Percentiles rank a stretch among this genome's conserved stretches.
Conservation (phyloP, 2,113 vertebrate species). For the Narcine bancroftii region DNA sequence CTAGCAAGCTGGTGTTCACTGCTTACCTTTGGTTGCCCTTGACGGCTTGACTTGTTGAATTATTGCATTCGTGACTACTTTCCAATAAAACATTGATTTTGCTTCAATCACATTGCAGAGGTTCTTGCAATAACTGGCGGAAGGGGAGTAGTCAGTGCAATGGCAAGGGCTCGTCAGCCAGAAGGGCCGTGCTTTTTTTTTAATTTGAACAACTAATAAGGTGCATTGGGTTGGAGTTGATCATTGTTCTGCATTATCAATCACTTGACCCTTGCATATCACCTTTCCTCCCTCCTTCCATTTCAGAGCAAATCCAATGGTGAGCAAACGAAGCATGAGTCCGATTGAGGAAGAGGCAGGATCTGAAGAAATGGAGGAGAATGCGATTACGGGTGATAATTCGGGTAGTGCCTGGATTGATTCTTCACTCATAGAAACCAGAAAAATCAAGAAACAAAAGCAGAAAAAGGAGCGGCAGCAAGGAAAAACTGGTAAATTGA, state of each 20-base stretch:
- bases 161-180: too few relatives aligned
- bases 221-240: background rate
- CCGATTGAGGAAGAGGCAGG: conserved; percentile 57
- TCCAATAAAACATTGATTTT: background rate
- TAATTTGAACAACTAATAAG: too few relatives aligned
- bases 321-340: conserved; percentile 76
- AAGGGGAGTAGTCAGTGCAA: background rate
- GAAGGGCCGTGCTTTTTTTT: too few relatives aligned
- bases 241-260: background rate
- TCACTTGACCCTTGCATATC: too few relatives aligned
- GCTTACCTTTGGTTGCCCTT: too few relatives aligned
- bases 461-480: conserved; percentile 67
- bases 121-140: background rate
- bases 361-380: conserved; percentile 49
- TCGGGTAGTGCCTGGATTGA: conserved; percentile 52
- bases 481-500: conserved; percentile 54
- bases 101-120: background rate
- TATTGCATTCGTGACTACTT: background rate
- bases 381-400: conserved; percentile 41
- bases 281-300: background rate
- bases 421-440: conserved; percentile 53
- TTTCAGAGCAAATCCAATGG: background rate
- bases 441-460: conserved; percentile 59
- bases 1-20: too few relatives aligned
- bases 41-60: too few relatives aligned